A percentile compares a stretch with the other conserved stretches of the same genome.
Evolutionary conservation across 1,140 invertebrate species (phyloP).

Genomic region (Argopecten irradians): DNA sequence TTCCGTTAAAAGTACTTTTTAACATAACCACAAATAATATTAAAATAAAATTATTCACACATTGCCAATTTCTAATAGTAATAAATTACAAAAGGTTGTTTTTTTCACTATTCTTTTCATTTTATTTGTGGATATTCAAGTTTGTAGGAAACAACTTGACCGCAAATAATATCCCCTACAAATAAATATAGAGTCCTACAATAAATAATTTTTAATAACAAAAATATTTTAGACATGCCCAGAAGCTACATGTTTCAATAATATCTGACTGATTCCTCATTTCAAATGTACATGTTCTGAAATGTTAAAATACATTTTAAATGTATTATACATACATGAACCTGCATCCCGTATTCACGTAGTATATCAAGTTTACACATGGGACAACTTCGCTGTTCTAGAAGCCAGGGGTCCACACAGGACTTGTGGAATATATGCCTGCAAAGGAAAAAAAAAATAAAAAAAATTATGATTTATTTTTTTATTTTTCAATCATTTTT

Average conservation of each 20-base stretch:
- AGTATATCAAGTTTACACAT: slow-evolving; percentile 98
- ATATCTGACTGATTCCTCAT: too few species aligned
- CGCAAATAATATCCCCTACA: neutral
- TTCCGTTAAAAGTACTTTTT: neutral
- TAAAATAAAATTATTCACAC: too few species aligned
- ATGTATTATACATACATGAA: slow-evolving; percentile 58
- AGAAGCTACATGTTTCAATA: neutral
- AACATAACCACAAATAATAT: too few species aligned
- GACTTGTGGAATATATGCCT: slow-evolving; percentile 95
- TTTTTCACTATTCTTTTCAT: too few species aligned
- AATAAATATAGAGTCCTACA: neutral
- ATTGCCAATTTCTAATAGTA: too few species aligned
- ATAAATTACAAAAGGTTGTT: too few species aligned
- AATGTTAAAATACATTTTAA: neutral
- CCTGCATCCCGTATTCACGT: slow-evolving; percentile 89
- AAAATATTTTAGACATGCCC: neutral
- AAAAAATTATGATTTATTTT: too few species aligned
- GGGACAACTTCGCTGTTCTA: slow-evolving; percentile 94
- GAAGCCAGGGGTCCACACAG: slow-evolving; percentile 95
- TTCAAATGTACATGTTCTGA: neutral
- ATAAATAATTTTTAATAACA: neutral
- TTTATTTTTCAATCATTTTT: too few species aligned
- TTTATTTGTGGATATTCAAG: too few species aligned
- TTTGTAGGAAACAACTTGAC: too few species aligned
- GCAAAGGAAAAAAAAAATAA: slow-evolving; percentile 70